A percentile compares a stretch with the other conserved stretches of the same genome.
Evolutionary conservation across 2,888 invertebrate genomes (phyloP).

Genomic region (Apodemia hepburni): DNA sequence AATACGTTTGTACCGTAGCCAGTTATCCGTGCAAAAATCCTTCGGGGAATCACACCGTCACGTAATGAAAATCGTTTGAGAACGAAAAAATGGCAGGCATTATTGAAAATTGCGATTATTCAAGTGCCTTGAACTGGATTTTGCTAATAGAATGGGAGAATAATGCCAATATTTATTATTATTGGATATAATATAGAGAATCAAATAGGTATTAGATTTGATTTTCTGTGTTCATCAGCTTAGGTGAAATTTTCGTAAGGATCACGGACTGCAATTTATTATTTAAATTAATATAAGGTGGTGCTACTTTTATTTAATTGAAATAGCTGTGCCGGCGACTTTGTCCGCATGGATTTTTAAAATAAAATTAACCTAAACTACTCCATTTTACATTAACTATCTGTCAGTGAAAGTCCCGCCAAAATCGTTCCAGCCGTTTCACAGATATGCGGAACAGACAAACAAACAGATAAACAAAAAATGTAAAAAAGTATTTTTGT

Average conservation of each 20-base stretch:
- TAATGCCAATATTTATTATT: slow-evolving; percentile 5
- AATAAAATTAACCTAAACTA: too few relatives aligned
- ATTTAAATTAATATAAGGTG: too few relatives aligned
- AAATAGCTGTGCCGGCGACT: too few relatives aligned
- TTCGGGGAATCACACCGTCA: slow-evolving; percentile 41
- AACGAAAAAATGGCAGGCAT: slow-evolving; percentile 38
- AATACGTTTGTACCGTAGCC: slow-evolving; percentile 35
- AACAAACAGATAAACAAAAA: too few relatives aligned
- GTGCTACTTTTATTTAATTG: too few relatives aligned
- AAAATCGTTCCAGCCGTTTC: too few relatives aligned
- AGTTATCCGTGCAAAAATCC: slow-evolving; percentile 44
- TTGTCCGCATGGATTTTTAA: too few relatives aligned
- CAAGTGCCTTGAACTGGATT: slow-evolving; percentile 36
- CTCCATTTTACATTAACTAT: too few relatives aligned
- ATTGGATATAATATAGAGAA: background rate
- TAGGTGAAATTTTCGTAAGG: background rate
- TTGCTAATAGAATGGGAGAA: slow-evolving; percentile 10
- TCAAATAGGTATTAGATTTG: background rate
- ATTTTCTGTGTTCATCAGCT: background rate
- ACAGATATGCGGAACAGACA: too few relatives aligned
- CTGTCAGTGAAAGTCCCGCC: too few relatives aligned
- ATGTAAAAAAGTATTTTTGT: too few relatives aligned
- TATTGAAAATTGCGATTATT: slow-evolving; percentile 46
- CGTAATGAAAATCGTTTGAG: slow-evolving; percentile 44
- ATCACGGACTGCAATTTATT: background rate